Evolutionary conservation across 1,140 invertebrate genomes (phyloP), one percentile per base, ranked within the genome.

Genomic region (Hyphantria cunea): DNA sequence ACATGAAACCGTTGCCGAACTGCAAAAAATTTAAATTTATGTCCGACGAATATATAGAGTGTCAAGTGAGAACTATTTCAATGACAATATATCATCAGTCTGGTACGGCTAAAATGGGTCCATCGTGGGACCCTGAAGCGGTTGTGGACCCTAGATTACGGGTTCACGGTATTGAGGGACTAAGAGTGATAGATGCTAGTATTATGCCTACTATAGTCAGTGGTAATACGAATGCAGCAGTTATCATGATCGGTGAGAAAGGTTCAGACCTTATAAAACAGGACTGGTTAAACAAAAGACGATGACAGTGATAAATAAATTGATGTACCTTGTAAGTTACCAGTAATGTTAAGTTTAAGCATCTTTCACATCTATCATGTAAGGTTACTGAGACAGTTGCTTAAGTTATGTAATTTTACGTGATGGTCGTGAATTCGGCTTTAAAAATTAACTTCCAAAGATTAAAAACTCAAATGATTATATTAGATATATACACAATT

Each of bases 81-180:
- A 96, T 96, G 95, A 97, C 96, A 2, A 95, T 97, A 62, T 97
- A 97, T 78, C 95, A 96, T 92, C 95, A 95, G 0, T 93, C 94
- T 13, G 95, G 95, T 8, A 97, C 95, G 0, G 93, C 95, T 14
- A 96, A 96, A 84, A 98, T 98, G 97, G 97, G 97, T 8, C 95
- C 95, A 0, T 70, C 90, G 0, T 93, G 92, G 72, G 96, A 98
- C 82, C 89, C 92, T 0, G 92, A 93, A 5, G 95, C 96, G 0
- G 96, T 98, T 0, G 96, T 98, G 0, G 96, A 98, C 91, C 93
- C 95, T 0, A 91, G 94, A 50, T 84, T 98, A 6, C 92, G 92
- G 13, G 96, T 97, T 0, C 94, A 97, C 68, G 96, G 96, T 0
- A 84, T 97, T 0, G 79, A 93, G 31, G 95, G 95, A 12, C 87